Conservation (phyloP, 2,888 invertebrate genomes). For the Volucella zonaria region DNA sequence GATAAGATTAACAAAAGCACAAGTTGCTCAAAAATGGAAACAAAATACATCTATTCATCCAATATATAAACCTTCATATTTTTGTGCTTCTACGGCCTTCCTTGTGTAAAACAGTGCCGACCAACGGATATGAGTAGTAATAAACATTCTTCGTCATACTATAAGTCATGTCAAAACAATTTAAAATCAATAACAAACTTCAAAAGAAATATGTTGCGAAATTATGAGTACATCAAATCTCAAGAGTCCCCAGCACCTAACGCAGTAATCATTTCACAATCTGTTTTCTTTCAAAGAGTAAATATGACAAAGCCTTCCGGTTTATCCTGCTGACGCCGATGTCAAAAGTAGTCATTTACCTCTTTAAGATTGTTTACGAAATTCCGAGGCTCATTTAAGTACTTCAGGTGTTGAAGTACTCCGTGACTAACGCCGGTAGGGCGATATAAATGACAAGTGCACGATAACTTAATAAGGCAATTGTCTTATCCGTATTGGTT, state of each 20-base stretch:
- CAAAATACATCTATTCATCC: too few relatives aligned
- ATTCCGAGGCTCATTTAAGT: background rate
- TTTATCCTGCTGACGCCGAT: conserved; percentile 31
- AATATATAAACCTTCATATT: too few relatives aligned
- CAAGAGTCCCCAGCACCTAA: background rate
- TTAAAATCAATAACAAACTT: too few relatives aligned
- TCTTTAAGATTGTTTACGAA: conserved; percentile 10
- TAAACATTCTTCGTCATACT: too few relatives aligned
- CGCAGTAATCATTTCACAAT: background rate
- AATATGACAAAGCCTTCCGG: background rate
- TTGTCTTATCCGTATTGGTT: conserved; percentile 30
- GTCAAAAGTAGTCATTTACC: background rate
- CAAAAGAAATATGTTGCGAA: background rate
- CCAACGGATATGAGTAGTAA: too few relatives aligned
- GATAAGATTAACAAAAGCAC: too few relatives aligned
- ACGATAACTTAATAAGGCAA: conserved; percentile 39
- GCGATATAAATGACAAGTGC: background rate
- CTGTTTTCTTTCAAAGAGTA: background rate
- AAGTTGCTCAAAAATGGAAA: too few relatives aligned
- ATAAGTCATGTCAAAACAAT: too few relatives aligned
- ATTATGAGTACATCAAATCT: background rate
- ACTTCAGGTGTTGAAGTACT: background rate
- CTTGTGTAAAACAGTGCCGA: too few relatives aligned
- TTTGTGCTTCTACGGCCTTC: too few relatives aligned
- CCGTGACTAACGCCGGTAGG: conserved; percentile 6